These are phyloP conservation scores for Galerucella nymphaeae DNA, from an alignment of 2,888 invertebrate species.

Conservation along the genomic window DNA sequence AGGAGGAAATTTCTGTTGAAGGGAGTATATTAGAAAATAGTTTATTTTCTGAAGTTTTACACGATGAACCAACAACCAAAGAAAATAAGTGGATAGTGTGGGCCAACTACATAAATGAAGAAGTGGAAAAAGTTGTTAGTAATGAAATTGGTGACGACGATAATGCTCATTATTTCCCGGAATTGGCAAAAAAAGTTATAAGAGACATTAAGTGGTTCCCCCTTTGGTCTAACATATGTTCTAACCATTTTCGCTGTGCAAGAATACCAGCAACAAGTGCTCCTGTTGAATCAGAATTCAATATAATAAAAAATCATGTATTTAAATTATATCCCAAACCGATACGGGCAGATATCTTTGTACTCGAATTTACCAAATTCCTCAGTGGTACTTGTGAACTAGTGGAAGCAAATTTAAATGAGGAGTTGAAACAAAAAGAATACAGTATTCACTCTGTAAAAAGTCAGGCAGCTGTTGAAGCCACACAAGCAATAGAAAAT, in stretches of 20 bases:
- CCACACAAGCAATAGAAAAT: too few species aligned
- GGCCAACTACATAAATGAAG: conserved; percentile 6
- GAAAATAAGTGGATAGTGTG: too few species aligned
- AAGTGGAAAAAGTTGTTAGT: not conserved
- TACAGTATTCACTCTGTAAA: too few species aligned
- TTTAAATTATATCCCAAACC: conserved; percentile 22
- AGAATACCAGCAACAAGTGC: conserved; percentile 16
- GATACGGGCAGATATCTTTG: conserved; percentile 7
- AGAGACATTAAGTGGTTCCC: too few species aligned
- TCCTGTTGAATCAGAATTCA: conserved; percentile 12
- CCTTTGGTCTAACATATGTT: conserved; percentile 2
- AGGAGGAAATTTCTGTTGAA: too few species aligned
- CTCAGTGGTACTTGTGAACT: conserved; percentile 10
- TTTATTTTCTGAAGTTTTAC: too few species aligned
- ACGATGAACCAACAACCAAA: too few species aligned
- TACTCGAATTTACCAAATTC: not conserved
- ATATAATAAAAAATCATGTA: conserved; percentile 14
- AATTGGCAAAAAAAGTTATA: conserved; percentile 9
- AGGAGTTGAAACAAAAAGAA: too few species aligned
- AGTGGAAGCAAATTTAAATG: too few species aligned
- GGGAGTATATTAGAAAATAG: too few species aligned
- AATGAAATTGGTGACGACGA: conserved; percentile 18
- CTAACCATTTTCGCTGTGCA: not conserved
- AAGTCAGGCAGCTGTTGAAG: too few species aligned
- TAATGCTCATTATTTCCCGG: conserved; percentile 16